Evolutionary conservation across 1,140 invertebrate species (phyloP).

Genomic region (Sitophilus oryzae): DNA sequence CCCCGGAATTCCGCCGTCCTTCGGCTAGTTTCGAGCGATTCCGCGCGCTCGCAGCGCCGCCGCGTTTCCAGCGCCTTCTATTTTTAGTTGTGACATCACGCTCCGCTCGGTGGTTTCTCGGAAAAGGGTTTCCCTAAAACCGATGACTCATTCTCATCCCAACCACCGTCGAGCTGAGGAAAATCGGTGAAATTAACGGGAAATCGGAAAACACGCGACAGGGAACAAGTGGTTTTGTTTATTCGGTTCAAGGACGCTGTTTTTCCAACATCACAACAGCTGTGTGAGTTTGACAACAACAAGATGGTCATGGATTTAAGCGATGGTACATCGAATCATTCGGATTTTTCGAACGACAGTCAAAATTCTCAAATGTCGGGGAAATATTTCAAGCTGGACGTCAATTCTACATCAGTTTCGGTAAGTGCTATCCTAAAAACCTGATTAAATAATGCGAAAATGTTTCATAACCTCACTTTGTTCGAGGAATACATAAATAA

Average conservation of each 20-base stretch:
- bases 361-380: slow-evolving; percentile 40
- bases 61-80: slow-evolving; percentile 26
- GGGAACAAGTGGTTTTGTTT: slow-evolving; percentile 14
- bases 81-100: slow-evolving; percentile 42
- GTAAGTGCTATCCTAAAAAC: slow-evolving; percentile 21
- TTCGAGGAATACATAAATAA: too few relatives aligned
- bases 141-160: slow-evolving; percentile 34
- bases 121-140: slow-evolving; percentile 39
- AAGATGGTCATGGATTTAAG: slow-evolving; percentile 40
- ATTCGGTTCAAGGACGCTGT: slow-evolving; percentile 4
- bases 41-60: not conserved
- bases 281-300: too few relatives aligned
- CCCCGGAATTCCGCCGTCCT: not conserved
- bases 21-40: slow-evolving; percentile 11
- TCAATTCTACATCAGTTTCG: slow-evolving; percentile 29
- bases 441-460: too few relatives aligned
- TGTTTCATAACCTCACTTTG: too few relatives aligned
- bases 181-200: too few relatives aligned
- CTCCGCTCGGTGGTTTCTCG: slow-evolving; percentile 38
- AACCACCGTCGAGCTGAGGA: too few relatives aligned
- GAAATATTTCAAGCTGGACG: too few relatives aligned
- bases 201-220: slow-evolving; percentile 6
- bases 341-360: slow-evolving; percentile 44
- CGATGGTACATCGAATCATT: slow-evolving; percentile 42
- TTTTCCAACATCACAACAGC: not conserved